Evolutionary conservation across 2,797 vertebrate genomes (phyloP), one percentile per base, ranked within the genome.

Genomic region (Tokudaia tokunoshimensis): DNA sequence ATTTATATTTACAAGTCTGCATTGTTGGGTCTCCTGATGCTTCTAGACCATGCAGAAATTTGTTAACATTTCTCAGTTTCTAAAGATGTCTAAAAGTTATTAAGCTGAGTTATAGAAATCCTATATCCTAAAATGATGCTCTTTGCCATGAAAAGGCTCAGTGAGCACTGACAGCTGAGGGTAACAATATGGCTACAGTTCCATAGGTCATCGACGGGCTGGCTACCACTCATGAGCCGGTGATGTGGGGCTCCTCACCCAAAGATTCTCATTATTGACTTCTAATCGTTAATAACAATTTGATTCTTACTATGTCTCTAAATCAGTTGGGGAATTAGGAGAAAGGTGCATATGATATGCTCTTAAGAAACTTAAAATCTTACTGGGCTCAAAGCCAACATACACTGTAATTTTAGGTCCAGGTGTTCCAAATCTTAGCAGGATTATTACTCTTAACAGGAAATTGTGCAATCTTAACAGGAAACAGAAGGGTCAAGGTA

Each of bases 291-390:
- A 94, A 95, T 24, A 65, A 76, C 26, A 22, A 55, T 76, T 89
- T 81, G 50, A 85, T n/a, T 92, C 41, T 93, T 57, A 5, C 20
- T 91, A 50, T 91, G 85, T 89, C 67, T 91, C 63, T 91, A 67
- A 24, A 84, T 94, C 4, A 55, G 14, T 0, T 31, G 82, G n/a
- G 13, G 34, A 83, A 19, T 3, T 89, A 57, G 5, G 31, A 3
- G 57, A 65, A 55, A 59, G 10, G 37, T 8, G 4, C 26, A 26
- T 19, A 78, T 81, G 29, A 67, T 3, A 72, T 0, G 5, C 47
- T 78, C 79, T 87, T 87, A 22, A 84, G 79, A 97, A 94, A 94
- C 5, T 82, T 72, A 91, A 91, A 96, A 74, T 84, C 3, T 85
- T 93, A 93, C 11, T 78, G 37, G 57, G 47, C 83, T 85, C 52